phyloP scores from a whole-genome alignment of 1,140 invertebrate species.

The Drosophila bifasciata region DNA sequence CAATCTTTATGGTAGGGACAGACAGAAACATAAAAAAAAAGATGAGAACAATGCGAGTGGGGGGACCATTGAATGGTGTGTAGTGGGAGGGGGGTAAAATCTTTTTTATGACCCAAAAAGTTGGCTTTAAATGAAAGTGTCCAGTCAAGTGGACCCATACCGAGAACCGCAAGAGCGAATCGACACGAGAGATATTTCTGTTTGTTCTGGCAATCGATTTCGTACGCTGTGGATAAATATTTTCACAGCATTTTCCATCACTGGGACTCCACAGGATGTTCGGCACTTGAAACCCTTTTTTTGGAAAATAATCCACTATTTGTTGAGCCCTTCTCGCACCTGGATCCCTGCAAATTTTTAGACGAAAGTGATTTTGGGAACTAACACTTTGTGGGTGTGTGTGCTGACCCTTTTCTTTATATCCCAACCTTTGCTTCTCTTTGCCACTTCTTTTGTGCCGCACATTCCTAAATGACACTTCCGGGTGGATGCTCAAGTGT shows the following conservation, averaged over 20 bases:
- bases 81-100: conserved; percentile 26
- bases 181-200: background rate
- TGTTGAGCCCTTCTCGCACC: conserved; percentile 34
- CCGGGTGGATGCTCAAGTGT: conserved; percentile 51
- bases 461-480: conserved; percentile 61
- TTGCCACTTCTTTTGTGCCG: conserved; percentile 29
- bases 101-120: conserved; percentile 56
- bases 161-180: conserved; percentile 18
- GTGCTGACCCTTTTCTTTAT: conserved; percentile 23
- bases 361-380: conserved; percentile 12
- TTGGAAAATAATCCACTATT: conserved; percentile 30
- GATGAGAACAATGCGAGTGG: background rate
- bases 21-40: conserved; percentile 38
- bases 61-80: too few relatives aligned
- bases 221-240: too few relatives aligned
- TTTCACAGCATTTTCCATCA: too few relatives aligned
- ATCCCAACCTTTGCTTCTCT: conserved; percentile 16
- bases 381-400: conserved; percentile 26
- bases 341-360: background rate
- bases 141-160: conserved; percentile 50
- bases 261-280: background rate
- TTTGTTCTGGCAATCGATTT: conserved; percentile 10
- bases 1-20: conserved; percentile 43
- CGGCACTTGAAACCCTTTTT: conserved; percentile 3
- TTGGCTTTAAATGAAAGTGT: conserved; percentile 69